Percentiles rank a stretch among this genome's conserved stretches.
Evolutionary conservation across 2,797 vertebrate genomes (phyloP).

Genomic region (Scolopax bukidnonensis): DNA sequence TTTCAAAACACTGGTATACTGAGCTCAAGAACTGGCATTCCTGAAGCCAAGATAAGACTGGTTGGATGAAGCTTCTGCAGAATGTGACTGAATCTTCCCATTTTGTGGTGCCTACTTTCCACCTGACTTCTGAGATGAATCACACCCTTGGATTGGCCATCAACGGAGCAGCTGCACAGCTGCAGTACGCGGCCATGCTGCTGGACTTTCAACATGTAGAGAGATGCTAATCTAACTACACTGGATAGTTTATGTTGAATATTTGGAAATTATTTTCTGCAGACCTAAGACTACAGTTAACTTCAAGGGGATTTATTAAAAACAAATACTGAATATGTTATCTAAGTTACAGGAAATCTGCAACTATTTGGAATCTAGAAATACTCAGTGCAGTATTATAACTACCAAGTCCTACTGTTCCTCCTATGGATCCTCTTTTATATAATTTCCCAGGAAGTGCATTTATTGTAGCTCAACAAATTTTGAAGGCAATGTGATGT

Average conservation of each 20-base stretch:
- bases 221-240: not conserved
- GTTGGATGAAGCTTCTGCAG: not conserved
- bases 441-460: not conserved
- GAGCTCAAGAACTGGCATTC: not conserved
- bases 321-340: not conserved
- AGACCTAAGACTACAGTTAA: not conserved
- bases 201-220: not conserved
- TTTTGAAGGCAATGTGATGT: not conserved
- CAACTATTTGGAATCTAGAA: not conserved
- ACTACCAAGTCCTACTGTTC: not conserved
- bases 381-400: not conserved
- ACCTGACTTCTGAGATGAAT: not conserved
- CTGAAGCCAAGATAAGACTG: not conserved
- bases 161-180: accelerated
- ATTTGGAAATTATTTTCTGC: not conserved
- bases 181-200: not conserved
- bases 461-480: not conserved
- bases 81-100: not conserved
- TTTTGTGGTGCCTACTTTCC: not conserved
- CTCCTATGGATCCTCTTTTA: not conserved
- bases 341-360: not conserved
- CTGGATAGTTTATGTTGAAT: not conserved
- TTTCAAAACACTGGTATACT: not conserved
- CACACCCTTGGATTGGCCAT: not conserved
- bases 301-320: not conserved